Conservation (phyloP, 2,113 vertebrate genomes). For the Willisornis vidua region DNA sequence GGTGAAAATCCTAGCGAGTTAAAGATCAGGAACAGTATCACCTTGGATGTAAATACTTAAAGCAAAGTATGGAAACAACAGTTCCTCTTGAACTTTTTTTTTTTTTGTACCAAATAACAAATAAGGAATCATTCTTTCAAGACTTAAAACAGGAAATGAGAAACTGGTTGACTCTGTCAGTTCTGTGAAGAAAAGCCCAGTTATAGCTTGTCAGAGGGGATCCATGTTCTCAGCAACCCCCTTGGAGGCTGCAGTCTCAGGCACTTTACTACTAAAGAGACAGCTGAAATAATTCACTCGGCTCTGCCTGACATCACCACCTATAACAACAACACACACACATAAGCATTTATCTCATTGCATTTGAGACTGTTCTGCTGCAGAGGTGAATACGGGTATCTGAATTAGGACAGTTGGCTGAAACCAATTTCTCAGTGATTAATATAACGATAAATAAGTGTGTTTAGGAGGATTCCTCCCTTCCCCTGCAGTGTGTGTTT, state of each 20-base stretch:
- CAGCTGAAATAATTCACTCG: neutral
- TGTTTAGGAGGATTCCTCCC: neutral
- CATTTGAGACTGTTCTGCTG: neutral
- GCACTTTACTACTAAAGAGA: neutral
- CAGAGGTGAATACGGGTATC: neutral
- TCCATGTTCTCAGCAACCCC: neutral
- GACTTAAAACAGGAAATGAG: neutral
- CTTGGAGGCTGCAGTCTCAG: neutral
- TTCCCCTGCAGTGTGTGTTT: neutral
- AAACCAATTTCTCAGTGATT: neutral
- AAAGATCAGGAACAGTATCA: neutral
- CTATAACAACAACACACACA: neutral
- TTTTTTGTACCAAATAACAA: neutral
- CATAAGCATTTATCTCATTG: rapidly evolving
- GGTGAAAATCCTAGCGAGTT: neutral
- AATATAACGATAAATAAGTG: neutral
- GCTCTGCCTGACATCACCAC: neutral
- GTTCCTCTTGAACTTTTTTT: neutral
- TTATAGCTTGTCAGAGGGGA: neutral
- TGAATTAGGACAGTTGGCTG: neutral
- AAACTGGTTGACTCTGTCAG: neutral
- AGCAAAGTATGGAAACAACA: neutral
- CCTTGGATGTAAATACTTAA: neutral
- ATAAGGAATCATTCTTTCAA: neutral
- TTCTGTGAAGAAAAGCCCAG: neutral